Base-by-base conservation (phyloP, 2,113 vertebrate species). In the Cheilinus undulatus region DNA sequence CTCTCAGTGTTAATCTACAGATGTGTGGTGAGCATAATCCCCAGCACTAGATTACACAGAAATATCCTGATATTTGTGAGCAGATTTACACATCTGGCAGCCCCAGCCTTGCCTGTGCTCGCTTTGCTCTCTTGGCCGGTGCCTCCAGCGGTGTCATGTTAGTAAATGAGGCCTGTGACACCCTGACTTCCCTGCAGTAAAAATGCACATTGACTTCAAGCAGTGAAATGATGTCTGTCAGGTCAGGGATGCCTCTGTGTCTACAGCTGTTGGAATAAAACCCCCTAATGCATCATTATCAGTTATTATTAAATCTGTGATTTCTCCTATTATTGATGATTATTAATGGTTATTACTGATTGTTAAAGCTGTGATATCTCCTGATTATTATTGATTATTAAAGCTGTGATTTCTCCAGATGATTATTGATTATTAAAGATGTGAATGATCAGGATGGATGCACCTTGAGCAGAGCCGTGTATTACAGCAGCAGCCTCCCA, bases 21-120 rank as follows among this genome's bases (percentile, higher is more conserved):
- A 71, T 65, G 68, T 81, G 70, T 83, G 45, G 66, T 14, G n/a
- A 76, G 34, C 48, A 46, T 90, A 88, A 90, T 88, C 85, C 76
- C 17, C 30, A 53, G 43, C 38, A 75, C 52, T 36, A 80, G 80
- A 87, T 87, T 83, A 81, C 75, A 82, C 50, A 45, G 19, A 57
- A 54, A 80, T 43, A 78, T 42, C 58, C 66, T n/a, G 50, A 49
- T 51, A 69, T 60, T 76, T 78, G 62, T 68, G 79, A 76, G 80
- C 78, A 76, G 73, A 46, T 62, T 74, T 71, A 69, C 75, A 83
- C 85, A 89, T 90, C 82, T 89, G 82, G 67, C 75, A 62, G 77
- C 72, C n/a, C 48, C 69, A 65, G 69, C 43, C 57, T 61, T 9
- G 28, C 38, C 38, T 68, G 28, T 76, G 80, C 53, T 83, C 62